These are phyloP conservation scores for Enteromius argenteus DNA, from an alignment of 2,797 vertebrate species.

Conservation along the genomic window DNA sequence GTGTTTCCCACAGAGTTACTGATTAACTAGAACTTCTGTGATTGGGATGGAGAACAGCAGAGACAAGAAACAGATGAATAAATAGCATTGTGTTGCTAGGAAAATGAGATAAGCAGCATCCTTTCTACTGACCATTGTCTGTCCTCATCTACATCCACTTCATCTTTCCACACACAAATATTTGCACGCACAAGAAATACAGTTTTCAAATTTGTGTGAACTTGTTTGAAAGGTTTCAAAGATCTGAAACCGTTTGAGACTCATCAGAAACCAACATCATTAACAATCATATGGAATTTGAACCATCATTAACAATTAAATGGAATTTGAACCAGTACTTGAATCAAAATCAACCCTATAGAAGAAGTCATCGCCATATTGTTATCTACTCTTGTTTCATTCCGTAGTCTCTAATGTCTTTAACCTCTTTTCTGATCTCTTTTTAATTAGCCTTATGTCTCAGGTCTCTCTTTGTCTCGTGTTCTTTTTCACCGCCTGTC, in stretches of 20 bases:
- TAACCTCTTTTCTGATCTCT: background rate
- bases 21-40: background rate
- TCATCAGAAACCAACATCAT: background rate
- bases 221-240: background rate
- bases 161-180: background rate
- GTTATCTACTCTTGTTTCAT: background rate
- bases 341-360: background rate
- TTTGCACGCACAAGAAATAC: background rate
- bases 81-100: background rate
- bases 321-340: background rate
- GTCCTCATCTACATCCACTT: constrained; percentile 3
- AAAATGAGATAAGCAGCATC: background rate
- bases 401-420: constrained; percentile 13
- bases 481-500: background rate
- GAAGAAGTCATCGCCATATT: background rate
- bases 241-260: background rate
- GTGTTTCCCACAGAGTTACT: constrained; percentile 7
- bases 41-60: background rate
- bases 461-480: background rate
- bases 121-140: background rate
- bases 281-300: background rate
- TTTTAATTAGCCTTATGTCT: constrained; percentile 19
- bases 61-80: background rate
- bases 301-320: background rate
- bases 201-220: background rate